These are phyloP conservation scores for Echiichthys vipera DNA, from an alignment of 2,797 vertebrate genomes.

Conservation along the genomic window DNA sequence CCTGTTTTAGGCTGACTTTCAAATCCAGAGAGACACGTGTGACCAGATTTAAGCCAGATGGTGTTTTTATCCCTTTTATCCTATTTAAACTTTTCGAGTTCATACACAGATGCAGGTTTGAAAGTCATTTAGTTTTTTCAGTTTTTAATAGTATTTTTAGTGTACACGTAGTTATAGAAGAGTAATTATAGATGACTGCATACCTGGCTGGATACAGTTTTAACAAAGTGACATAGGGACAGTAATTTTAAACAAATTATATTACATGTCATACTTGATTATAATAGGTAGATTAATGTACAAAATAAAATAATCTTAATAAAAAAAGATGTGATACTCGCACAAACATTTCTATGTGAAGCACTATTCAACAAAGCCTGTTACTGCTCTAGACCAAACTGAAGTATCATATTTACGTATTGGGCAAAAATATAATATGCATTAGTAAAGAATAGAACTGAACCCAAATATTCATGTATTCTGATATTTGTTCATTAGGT, in stretches of 20 bases:
- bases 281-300: not conserved
- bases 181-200: not conserved
- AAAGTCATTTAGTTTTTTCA: constrained; percentile 21
- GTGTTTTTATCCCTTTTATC: constrained; percentile 63
- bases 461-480: no score
- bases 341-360: not conserved
- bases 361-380: not conserved
- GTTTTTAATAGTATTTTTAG: not conserved
- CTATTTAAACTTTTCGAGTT: constrained; percentile 36
- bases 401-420: not conserved
- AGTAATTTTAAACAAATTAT: not conserved
- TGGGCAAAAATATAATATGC: not conserved
- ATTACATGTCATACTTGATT: not conserved
- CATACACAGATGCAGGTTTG: constrained; percentile 17
- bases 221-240: not conserved
- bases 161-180: not conserved
- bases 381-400: constrained; percentile 8
- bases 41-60: constrained; percentile 74
- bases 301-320: not conserved
- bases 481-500: no score
- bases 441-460: no score
- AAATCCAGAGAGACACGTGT: constrained; percentile 59
- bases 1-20: constrained; percentile 73
- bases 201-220: not conserved
- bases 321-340: not conserved